phyloP scores from a whole-genome alignment of 2,113 vertebrate species.

The Aegotheles bennettii region DNA sequence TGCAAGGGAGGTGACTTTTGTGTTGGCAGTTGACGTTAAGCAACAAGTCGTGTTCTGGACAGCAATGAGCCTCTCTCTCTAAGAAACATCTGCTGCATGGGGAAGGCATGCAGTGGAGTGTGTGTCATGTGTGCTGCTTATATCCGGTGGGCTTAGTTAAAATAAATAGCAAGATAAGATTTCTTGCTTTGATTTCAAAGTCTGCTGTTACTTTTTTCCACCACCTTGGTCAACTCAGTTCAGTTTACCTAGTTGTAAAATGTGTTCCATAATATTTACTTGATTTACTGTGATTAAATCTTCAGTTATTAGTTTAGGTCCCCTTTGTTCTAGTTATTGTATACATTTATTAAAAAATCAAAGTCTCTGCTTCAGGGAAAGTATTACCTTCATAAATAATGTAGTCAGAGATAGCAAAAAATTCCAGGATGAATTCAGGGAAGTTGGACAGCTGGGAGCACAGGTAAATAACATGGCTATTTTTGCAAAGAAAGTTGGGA shows the following conservation, averaged over 20 bases:
- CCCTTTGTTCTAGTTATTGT: neutral
- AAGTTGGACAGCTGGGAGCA: neutral
- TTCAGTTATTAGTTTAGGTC: neutral
- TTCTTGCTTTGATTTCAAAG: slow-evolving; percentile 15
- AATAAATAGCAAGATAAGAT: neutral
- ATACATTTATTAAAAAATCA: neutral
- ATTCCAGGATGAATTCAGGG: neutral
- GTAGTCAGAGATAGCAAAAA: neutral
- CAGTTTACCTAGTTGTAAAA: neutral
- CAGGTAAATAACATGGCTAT: neutral
- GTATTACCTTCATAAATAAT: neutral
- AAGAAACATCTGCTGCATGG: neutral
- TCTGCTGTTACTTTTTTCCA: neutral
- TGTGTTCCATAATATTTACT: neutral
- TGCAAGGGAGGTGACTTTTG: neutral
- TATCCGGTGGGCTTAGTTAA: neutral
- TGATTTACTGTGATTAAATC: neutral
- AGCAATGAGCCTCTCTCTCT: neutral
- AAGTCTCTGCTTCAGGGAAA: neutral
- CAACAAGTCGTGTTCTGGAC: neutral
- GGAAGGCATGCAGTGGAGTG: neutral
- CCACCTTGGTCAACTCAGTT: neutral
- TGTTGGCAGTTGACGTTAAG: neutral
- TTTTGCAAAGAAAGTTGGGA: neutral
- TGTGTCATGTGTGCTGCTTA: neutral